Base-by-base conservation (phyloP, 37 sponge, comb jelly and placozoan species). In the Petrosia ficiformis region DNA sequence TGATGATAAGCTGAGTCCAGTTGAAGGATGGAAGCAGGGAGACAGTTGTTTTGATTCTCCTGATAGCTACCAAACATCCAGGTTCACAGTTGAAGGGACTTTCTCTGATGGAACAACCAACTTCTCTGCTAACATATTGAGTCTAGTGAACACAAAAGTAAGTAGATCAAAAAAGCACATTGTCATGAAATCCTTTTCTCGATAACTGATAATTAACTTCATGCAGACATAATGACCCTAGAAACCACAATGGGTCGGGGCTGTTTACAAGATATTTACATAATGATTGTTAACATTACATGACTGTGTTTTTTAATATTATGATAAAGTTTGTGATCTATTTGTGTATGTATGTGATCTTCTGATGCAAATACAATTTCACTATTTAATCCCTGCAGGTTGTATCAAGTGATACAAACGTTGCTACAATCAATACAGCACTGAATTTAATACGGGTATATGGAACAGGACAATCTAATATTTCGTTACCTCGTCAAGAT, bases 41-140 rank as follows among this genome's bases (percentile, higher is more conserved):
- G 2, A 4, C 25, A 2, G 5, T 8, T 60, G 73, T 52, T 4
- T 6, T 35, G 2, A 0, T 43, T 52, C 57, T 33, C 71, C 36
- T 32, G 63, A 43, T 33, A 2, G 36, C 31, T 73, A 65, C 67
- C 85, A 84, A 68, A 84, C 57, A 5, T 72, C 67, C 2, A 30
- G 79, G 24, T 4, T 84, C 1, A 11, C 28, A 1, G 85, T 69
- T 2, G 57, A 77, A 0, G 73, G 78, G 16, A 19, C 10, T 1
- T 70, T 84, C 59, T 8, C 32, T 21, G 71, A 71, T 39, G 73
- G 68, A 33, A 3, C 37, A 67, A 44, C 41, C 43, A 37, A 21
- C 2, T 83, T 83, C 65, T 70, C 65, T 31, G 76, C 77, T 2
- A 33, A 83, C 59, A 37, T 83, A 2, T 67, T 74, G 2, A 22